Evolutionary conservation across 2,888 invertebrate species (phyloP), one percentile per base, ranked within the genome.

Genomic region (Coelinius sp.): DNA sequence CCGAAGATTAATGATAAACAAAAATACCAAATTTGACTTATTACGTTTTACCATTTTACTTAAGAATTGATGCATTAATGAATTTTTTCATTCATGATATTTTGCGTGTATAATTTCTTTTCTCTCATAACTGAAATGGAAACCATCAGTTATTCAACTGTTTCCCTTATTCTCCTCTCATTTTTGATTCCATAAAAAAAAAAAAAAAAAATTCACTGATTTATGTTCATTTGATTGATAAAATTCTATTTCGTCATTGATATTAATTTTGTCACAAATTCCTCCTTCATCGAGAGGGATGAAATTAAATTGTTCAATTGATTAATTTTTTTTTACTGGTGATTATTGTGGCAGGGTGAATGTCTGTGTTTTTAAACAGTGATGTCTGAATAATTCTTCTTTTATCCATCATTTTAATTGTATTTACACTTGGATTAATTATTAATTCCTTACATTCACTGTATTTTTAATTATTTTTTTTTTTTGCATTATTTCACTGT

Each of bases 121-220:
- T 72, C 44, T 66, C 52, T 59, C 31, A 59, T 59, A 59, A 59
- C 59, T 59, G 59, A 59, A 59, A 59, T 59, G 17, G 31, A 59
- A 59, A 56, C 49, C 38, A 53, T 69, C 53, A 62, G 49, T 14
- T 41, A 68, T 56, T 68, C 53, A 31, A 41, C 20, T 38, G 38
- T 22, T 67, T 27, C 24, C 20, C 22, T 62, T 53, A 22, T 63
- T 66, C 49, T 44, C 31, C 20, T 71, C 59, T 73, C 73, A 62
- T 70, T 64, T 70, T 75, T 71, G 68, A 56, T 73, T 41, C 59
- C 69, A 73, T 44, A 35, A 62, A 44, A n/a, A n/a, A n/a, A n/a
- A n/a, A n/a, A n/a, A n/a, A n/a, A 41, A n/a, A n/a, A 53, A 59
- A 59, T 59, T 31, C 84, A 86, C 86, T 83, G 83, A 82, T 81